These are phyloP conservation scores for Siniperca scherzeri DNA, from an alignment of 2,797 vertebrate species.

Conservation along the genomic window DNA sequence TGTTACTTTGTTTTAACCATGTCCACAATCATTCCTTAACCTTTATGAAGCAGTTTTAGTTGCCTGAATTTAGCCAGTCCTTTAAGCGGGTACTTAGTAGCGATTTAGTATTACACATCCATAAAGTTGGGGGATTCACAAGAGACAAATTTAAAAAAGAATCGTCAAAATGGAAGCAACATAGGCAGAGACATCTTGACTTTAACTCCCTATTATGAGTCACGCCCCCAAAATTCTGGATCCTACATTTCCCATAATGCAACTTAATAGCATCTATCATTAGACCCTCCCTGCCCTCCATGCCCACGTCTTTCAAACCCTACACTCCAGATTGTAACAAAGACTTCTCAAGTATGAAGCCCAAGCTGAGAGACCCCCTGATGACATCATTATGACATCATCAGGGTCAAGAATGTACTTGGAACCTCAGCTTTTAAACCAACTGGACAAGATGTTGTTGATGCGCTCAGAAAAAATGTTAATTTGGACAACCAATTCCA, in stretches of 20 bases:
- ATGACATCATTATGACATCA: constrained; percentile 9
- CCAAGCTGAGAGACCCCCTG: neutral
- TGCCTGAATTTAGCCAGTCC: neutral
- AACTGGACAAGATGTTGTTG: neutral
- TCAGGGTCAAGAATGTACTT: neutral
- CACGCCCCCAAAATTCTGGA: neutral
- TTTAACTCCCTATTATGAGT: neutral
- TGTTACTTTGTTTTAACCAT: neutral
- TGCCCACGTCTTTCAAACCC: neutral
- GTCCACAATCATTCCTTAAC: neutral
- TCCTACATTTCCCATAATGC: neutral
- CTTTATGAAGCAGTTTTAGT: neutral
- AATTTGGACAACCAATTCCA: neutral
- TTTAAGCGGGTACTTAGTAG: neutral
- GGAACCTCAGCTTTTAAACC: neutral
- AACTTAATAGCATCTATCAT: neutral
- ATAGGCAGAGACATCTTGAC: neutral
- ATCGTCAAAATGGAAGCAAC: neutral
- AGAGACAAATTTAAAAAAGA: neutral
- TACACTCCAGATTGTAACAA: neutral
- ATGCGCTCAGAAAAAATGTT: neutral
- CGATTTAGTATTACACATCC: neutral
- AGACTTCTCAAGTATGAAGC: neutral
- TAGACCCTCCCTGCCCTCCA: neutral
- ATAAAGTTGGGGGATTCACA: neutral